phyloP scores from a whole-genome alignment of 2,113 vertebrate genomes.

The Platycercus adscitus region DNA sequence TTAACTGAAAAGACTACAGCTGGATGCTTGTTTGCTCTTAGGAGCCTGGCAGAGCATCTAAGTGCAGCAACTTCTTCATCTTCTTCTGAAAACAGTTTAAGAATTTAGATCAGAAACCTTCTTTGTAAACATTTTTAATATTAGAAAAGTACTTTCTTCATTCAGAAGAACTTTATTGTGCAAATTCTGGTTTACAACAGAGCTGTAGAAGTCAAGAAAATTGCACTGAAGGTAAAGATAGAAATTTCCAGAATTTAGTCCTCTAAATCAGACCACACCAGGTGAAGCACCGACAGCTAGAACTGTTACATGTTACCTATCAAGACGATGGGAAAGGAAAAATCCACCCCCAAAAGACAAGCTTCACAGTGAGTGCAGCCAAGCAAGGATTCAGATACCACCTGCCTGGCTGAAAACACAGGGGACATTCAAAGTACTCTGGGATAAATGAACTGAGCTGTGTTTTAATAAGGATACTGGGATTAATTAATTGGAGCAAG shows the following conservation, averaged over 20 bases:
- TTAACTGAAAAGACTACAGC: neutral
- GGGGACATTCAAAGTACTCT: neutral
- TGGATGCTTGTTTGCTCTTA: neutral
- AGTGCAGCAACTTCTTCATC: neutral
- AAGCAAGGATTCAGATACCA: neutral
- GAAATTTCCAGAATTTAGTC: neutral
- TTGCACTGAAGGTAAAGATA: neutral
- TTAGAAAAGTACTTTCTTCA: neutral
- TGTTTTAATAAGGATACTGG: neutral
- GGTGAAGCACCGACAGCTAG: neutral
- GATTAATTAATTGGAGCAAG: constrained; percentile 1
- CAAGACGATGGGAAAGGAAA: too few species aligned
- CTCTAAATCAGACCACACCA: neutral
- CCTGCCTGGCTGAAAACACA: neutral
- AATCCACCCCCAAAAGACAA: neutral
- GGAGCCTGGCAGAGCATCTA: neutral
- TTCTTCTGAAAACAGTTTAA: neutral
- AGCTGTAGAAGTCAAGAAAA: neutral
- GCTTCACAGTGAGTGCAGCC: neutral
- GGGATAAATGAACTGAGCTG: neutral
- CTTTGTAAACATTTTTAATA: neutral
- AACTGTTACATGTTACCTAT: neutral
- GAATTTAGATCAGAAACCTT: neutral
- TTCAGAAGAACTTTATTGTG: neutral
- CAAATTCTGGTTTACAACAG: neutral